Percentiles rank a stretch among this genome's conserved stretches.
Evolutionary conservation across 1,140 invertebrate species (phyloP).

Genomic region (Trichogramma pretiosum): DNA sequence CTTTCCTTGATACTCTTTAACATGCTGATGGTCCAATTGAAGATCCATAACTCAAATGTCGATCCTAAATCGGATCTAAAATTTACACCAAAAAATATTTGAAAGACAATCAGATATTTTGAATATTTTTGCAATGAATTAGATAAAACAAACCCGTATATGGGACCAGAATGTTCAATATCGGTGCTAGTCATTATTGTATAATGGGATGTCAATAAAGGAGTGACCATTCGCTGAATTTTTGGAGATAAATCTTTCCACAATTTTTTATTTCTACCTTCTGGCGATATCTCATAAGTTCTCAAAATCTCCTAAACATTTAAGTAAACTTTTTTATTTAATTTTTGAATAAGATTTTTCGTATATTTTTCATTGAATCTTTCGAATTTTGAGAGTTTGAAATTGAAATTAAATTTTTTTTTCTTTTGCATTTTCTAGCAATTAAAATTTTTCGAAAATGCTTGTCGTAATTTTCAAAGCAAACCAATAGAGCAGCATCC

Average conservation of each 20-base stretch:
- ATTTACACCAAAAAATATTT: slow-evolving; percentile 8
- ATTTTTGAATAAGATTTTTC: not conserved
- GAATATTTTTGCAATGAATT: not conserved
- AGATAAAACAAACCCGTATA: slow-evolving; percentile 35
- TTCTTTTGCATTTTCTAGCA: too few relatives aligned
- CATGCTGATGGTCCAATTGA: slow-evolving; percentile 51
- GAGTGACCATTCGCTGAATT: slow-evolving; percentile 63
- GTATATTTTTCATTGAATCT: not conserved
- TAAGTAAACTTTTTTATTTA: not conserved
- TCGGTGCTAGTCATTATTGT: slow-evolving; percentile 22
- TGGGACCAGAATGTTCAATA: slow-evolving; percentile 32
- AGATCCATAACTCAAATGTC: slow-evolving; percentile 64
- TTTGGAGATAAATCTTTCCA: slow-evolving; percentile 59
- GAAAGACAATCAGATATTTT: too few relatives aligned
- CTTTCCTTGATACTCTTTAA: slow-evolving; percentile 24
- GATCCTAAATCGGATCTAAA: slow-evolving; percentile 55
- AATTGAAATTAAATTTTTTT: too few relatives aligned
- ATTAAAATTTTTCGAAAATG: too few relatives aligned
- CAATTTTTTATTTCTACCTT: slow-evolving; percentile 48
- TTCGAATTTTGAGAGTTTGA: not conserved
- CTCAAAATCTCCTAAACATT: slow-evolving; percentile 59
- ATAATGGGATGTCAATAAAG: slow-evolving; percentile 55
- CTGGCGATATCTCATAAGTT: slow-evolving; percentile 57
- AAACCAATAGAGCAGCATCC: too few relatives aligned
- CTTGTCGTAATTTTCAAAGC: too few relatives aligned